These are phyloP conservation scores for Triops longicaudatus DNA, from an alignment of 1,140 invertebrate species.

Conservation along the genomic window DNA sequence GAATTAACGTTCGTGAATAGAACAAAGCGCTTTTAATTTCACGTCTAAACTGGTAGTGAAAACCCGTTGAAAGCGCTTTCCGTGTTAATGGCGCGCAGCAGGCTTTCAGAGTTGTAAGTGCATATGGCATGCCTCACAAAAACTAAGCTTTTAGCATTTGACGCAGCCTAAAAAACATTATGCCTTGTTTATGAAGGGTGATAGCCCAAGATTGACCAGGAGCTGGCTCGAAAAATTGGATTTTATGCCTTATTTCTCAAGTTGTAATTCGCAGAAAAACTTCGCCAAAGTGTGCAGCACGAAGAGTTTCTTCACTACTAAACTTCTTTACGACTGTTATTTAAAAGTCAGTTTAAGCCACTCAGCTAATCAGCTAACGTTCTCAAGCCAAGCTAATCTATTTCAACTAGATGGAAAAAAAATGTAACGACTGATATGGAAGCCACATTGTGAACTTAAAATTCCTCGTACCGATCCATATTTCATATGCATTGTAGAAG, in stretches of 20 bases:
- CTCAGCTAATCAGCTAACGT: too few species aligned
- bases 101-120: conserved; percentile 1
- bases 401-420: too few species aligned
- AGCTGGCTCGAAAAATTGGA: background rate
- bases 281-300: too few species aligned
- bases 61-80: background rate
- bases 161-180: background rate
- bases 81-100: background rate
- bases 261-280: too few species aligned
- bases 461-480: background rate
- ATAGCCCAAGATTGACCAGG: background rate
- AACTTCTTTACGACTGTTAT: too few species aligned
- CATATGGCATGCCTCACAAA: background rate
- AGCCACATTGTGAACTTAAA: too few species aligned
- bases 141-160: background rate
- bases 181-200: background rate
- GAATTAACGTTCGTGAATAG: background rate
- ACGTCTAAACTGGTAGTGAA: background rate
- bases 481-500: background rate
- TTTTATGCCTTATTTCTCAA: background rate
- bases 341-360: too few species aligned
- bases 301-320: too few species aligned
- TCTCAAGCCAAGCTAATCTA: too few species aligned
- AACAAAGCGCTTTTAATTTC: background rate
- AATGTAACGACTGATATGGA: too few species aligned